Percentiles rank a stretch among this genome's conserved stretches.
Evolutionary conservation across 35 echinoderm and acorn worm species (phyloP).

Genomic region (Apostichopus japonicus): DNA sequence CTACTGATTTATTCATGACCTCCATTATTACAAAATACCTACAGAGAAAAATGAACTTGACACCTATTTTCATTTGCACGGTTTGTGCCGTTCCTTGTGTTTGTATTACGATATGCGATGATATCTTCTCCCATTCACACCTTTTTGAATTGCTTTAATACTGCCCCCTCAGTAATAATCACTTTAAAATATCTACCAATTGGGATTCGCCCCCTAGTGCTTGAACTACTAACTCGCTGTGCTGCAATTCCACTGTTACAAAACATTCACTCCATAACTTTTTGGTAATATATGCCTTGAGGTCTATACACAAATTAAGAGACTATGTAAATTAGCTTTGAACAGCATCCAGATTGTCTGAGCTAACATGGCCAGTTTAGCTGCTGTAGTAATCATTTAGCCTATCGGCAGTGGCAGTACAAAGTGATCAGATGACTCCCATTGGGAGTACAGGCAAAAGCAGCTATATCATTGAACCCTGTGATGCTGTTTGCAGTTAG

Average conservation of each 20-base stretch:
- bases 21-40: neutral
- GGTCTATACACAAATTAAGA: conserved; percentile 43
- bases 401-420: neutral
- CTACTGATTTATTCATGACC: too few relatives aligned
- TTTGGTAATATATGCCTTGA: conserved; percentile 14
- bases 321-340: conserved; percentile 37
- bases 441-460: neutral
- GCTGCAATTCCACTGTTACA: neutral
- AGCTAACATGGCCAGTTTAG: conserved; percentile 3
- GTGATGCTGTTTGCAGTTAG: neutral
- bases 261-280: neutral
- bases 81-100: neutral
- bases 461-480: conserved; percentile 6
- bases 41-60: neutral
- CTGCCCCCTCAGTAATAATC: conserved; percentile 1
- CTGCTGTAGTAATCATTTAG: conserved; percentile 22
- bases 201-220: neutral
- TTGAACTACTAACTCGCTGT: neutral
- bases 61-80: neutral
- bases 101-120: neutral
- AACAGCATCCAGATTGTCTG: neutral
- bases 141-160: neutral
- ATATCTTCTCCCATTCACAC: neutral
- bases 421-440: conserved; percentile 24
- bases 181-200: neutral